Evolutionary conservation across 1,140 invertebrate genomes (phyloP), one percentile per base, ranked within the genome.

Genomic region (Ylistrum balloti): DNA sequence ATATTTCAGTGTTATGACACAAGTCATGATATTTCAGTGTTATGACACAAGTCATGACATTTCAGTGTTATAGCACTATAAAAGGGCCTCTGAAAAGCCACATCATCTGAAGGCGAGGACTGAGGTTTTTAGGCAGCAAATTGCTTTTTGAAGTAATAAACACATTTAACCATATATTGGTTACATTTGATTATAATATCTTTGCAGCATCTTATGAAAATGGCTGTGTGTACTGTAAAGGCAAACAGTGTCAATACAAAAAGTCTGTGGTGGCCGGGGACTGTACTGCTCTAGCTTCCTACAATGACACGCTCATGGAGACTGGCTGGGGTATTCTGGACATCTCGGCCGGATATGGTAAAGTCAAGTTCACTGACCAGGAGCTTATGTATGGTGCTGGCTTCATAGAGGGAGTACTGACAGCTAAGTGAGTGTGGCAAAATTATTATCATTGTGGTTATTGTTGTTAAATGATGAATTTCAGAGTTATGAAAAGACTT

Each of bases 331-430:
- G 94, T 3, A 93, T 95, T 33, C 90, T 95, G 13, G 92, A 95
- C 86, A 93, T 95, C 85, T 89, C 32, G 0, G 90, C 94, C 38
- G 95, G 95, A 13, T 74, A 93, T 88, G 93, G 93, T 9, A 87
- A 88, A 22, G 89, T 90, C 13, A 33, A 33, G 7, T 74, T 74
- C 28, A 15, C 88, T 13, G 41, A 35, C 20, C 92, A 95, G 87
- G 92, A 95, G 33, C 91, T 95, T 48, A 95, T 95, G 95, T 95
- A 92, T 93, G 95, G 93, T 28, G 93, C 95, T n/a, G 95, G 95
- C 3, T 94, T 90, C 87, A 85, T 95, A 11, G 95, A 95, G 90
- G 95, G 93, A 38, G 32, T 90, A 28, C 91, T 95, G n/a, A 95
- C 95, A 45, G 91, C 92, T 28, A 90, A 92, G 95, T 95, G 93